These are phyloP conservation scores for Eriocheir sinensis DNA, from an alignment of 1,140 invertebrate species.

Conservation along the genomic window DNA sequence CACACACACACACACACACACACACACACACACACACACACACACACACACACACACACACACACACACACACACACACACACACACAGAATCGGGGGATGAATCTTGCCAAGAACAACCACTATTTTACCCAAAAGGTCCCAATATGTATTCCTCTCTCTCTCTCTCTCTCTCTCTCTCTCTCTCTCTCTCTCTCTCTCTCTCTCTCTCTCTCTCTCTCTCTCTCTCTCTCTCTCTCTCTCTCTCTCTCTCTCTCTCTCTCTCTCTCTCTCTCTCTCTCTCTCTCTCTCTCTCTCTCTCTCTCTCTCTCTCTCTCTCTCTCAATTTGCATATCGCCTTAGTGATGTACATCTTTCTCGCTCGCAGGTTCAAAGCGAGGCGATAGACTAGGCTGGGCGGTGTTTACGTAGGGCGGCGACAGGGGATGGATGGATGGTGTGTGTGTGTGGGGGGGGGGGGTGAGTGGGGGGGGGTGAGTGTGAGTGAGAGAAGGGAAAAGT, in stretches of 20 bases:
- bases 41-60: not conserved
- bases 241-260: not conserved
- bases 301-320: slow-evolving; percentile 33
- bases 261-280: not conserved
- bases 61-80: no score
- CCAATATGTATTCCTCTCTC: not conserved
- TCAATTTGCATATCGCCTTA: slow-evolving; percentile 25
- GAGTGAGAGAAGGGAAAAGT: no score
- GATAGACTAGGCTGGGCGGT: no score
- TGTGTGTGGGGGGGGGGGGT: no score
- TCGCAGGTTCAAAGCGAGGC: no score
- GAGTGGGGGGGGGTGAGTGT: no score
- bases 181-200: not conserved
- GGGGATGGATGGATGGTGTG: no score
- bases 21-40: slow-evolving; percentile 4
- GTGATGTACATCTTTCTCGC: not conserved
- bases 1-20: no score
- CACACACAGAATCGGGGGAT: not conserved
- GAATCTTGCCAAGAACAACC: not conserved
- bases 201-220: not conserved
- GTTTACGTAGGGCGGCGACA: no score
- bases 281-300: not conserved
- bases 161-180: not conserved
- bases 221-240: slow-evolving; percentile 26
- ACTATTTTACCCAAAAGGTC: not conserved